These are phyloP conservation scores for Cladopsammia gracilis DNA, from an alignment of 64 coral and sea anemone species.

Conservation along the genomic window DNA sequence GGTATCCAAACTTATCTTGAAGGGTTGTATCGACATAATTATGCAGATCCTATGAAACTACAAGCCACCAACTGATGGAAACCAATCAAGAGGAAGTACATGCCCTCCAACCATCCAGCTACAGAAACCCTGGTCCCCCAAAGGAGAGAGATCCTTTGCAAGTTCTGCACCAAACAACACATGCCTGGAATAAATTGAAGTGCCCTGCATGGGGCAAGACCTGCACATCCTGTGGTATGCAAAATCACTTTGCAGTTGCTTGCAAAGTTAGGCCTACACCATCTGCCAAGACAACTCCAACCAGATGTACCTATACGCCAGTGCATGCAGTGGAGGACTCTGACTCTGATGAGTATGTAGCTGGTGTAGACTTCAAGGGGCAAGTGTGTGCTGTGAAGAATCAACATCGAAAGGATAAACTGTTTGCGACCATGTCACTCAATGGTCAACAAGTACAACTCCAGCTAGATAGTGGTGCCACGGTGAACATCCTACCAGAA, in stretches of 20 bases:
- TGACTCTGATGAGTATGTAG: constrained; percentile 39
- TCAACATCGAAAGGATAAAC: background rate
- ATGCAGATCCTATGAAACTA: constrained; percentile 42
- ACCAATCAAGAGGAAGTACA: constrained; percentile 38
- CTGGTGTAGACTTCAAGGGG: constrained; percentile 5
- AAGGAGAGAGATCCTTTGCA: constrained; percentile 12
- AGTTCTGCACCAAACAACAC: background rate
- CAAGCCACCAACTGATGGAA: constrained; percentile 58
- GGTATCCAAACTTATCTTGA: constrained; percentile 56
- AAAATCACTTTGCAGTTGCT: constrained; percentile 14
- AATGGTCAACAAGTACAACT: constrained; percentile 20
- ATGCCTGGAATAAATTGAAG: constrained; percentile 39
- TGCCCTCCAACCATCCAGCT: background rate
- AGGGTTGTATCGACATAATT: constrained; percentile 52
- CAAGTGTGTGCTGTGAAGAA: constrained; percentile 2
- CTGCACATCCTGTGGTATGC: constrained; percentile 21
- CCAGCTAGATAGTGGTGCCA: constrained; percentile 57
- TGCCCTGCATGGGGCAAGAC: constrained; percentile 41
- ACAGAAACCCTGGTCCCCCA: background rate
- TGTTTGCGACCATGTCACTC: constrained; percentile 15
- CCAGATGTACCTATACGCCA: background rate
- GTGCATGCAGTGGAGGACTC: constrained; percentile 28
- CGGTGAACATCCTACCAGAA: constrained; percentile 60
- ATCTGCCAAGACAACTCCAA: background rate
- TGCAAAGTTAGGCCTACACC: constrained; percentile 1